Evolutionary conservation across 2,113 vertebrate genomes (phyloP).

Genomic region (Nannospalax galili): DNA sequence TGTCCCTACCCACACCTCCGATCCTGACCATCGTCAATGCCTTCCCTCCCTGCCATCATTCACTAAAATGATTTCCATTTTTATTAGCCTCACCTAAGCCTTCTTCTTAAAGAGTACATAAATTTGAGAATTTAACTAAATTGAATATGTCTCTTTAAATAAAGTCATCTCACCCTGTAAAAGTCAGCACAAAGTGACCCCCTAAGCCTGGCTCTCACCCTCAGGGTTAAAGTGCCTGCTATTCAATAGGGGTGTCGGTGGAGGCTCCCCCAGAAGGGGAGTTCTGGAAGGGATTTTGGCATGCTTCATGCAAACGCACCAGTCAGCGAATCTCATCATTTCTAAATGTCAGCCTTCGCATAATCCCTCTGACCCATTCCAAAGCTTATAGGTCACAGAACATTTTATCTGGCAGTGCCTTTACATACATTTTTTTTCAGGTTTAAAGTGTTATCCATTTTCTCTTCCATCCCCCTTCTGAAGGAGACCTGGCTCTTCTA

Average conservation of each 20-base stretch:
- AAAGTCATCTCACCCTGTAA: constrained; percentile 68
- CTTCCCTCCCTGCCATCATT: neutral
- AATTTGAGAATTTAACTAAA: constrained; percentile 55
- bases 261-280: constrained; percentile 30
- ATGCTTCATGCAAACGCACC: constrained; percentile 66
- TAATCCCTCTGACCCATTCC: constrained; percentile 79
- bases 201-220: constrained; percentile 37
- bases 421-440: constrained; percentile 56
- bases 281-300: constrained; percentile 54
- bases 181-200: constrained; percentile 65
- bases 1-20: neutral
- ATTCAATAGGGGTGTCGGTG: constrained; percentile 19
- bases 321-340: constrained; percentile 72
- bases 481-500: constrained; percentile 59
- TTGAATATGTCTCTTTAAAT: constrained; percentile 71
- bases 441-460: constrained; percentile 72
- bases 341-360: constrained; percentile 81
- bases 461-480: constrained; percentile 45
- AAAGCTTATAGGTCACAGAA: constrained; percentile 78
- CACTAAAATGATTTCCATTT: constrained; percentile 64
- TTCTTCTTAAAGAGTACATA: constrained; percentile 66
- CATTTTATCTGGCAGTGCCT: constrained; percentile 76
- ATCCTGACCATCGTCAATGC: neutral
- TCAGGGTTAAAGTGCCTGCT: constrained; percentile 42
- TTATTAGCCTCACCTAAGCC: constrained; percentile 49